Evolutionary conservation across 2,888 invertebrate genomes (phyloP), one percentile per base, ranked within the genome.

Genomic region (Saturnia japonica): DNA sequence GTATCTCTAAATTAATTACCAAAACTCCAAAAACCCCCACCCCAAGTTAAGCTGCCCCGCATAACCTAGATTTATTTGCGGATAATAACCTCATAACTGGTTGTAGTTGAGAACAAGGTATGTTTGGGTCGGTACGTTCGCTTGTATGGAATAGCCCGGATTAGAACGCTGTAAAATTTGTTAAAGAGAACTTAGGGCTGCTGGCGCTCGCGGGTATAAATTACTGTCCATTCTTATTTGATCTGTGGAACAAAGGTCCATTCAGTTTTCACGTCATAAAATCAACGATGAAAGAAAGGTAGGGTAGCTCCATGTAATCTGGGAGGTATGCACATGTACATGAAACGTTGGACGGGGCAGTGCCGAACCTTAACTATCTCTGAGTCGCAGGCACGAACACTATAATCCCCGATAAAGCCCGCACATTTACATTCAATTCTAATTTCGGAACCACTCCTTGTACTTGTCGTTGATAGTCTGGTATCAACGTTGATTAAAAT

Each of bases 391-490:
- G 91, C 87, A 84, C 91, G 91, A 90, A 90, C 92, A 94, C 94
- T 94, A 94, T 94, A 94, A 94, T 94, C 94, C 94, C 89, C 91
- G 94, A 94, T 94, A 94, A 94, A 93, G 93, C 94, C 94, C 94
- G 94, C 94, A 94, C 94, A 94, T 94, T 94, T 94, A 94, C 94
- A 94, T 94, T 94, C 93, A 94, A 94, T 94, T 93, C 93, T 93
- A 93, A 94, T 94, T 93, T 86, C 83, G 87, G 84, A 82, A 89
- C 85, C 86, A 88, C 91, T 89, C 88, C 85, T 88, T 80, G 88
- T 88, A 91, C 91, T 91, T 82, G 80, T 78, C 80, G 79, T 87
- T 92, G 93, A 94, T 94, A 92, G 91, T 92, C 88, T 91, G 87
- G 86, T 89, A 91, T 89, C 82, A 77, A 76, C 84, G 81, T 90